phyloP scores from a whole-genome alignment of 2,797 vertebrate genomes.

The Eulemur coronatus region DNA sequence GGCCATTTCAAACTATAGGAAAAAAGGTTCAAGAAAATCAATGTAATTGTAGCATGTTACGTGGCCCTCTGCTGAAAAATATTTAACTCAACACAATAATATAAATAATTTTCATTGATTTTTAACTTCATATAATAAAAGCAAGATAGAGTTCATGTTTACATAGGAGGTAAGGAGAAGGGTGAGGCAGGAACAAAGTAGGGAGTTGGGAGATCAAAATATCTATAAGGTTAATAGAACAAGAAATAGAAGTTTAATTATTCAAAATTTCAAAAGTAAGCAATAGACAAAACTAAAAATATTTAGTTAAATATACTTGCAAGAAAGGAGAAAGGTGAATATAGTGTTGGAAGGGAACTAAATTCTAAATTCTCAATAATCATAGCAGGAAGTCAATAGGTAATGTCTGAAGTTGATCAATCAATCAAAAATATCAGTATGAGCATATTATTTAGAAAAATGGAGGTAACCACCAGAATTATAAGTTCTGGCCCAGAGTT shows the following conservation, averaged over 20 bases:
- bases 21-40: neutral
- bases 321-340: neutral
- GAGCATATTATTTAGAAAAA: neutral
- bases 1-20: neutral
- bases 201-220: neutral
- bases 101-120: conserved; percentile 13
- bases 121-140: neutral
- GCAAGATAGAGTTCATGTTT: neutral
- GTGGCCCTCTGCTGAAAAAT: neutral
- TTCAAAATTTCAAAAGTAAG: neutral
- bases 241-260: neutral
- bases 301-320: neutral
- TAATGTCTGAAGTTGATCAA: neutral
- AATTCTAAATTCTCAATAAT: neutral
- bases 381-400: neutral
- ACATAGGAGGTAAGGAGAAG: neutral
- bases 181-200: neutral
- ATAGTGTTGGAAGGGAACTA: neutral
- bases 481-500: neutral
- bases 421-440: neutral
- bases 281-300: neutral
- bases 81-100: neutral
- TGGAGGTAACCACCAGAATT: neutral
- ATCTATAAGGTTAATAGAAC: neutral
- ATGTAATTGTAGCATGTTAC: neutral